These are phyloP conservation scores for Holothuria scabra DNA, from an alignment of 53 echinoderm and acorn worm species.

Conservation along the genomic window DNA sequence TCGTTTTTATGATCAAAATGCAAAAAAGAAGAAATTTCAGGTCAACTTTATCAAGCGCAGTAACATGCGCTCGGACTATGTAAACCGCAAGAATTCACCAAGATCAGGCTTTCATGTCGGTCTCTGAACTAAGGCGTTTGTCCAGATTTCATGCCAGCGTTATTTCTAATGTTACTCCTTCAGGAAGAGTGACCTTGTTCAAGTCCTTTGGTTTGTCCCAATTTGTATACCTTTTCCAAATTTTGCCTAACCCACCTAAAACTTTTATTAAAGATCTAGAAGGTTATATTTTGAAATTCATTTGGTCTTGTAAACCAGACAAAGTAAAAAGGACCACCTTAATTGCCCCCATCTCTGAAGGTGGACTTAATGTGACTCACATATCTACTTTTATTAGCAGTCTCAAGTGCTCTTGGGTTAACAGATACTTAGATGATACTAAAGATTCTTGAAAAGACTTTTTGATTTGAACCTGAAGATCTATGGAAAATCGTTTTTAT, in stretches of 20 bases:
- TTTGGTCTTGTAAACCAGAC: background rate
- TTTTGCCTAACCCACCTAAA: background rate
- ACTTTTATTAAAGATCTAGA: background rate
- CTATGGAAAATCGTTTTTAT: background rate
- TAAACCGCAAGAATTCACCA: no score
- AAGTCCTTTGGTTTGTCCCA: constrained; percentile 15
- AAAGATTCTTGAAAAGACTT: background rate
- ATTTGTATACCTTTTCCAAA: constrained; percentile 9
- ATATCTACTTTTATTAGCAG: background rate
- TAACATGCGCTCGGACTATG: no score
- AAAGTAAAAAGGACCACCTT: background rate
- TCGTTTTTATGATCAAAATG: no score
- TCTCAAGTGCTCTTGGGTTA: constrained; percentile 14
- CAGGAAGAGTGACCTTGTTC: background rate
- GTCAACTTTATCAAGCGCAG: no score
- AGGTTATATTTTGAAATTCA: background rate
- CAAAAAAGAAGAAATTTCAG: no score
- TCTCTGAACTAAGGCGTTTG: no score
- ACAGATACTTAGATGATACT: background rate
- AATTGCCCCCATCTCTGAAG: background rate
- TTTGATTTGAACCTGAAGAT: background rate
- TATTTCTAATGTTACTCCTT: background rate
- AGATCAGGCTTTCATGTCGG: no score
- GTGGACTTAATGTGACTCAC: background rate
- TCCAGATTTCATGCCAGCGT: background rate